Conservation (phyloP, 2,113 vertebrate genomes). For the human region GRCh38 chr15:77082501-77083000, state of each 20-base stretch:
- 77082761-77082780: too few relatives aligned
- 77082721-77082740: background rate
- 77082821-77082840: background rate
- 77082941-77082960: too few relatives aligned
- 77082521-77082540: background rate
- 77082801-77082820: background rate
- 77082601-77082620: background rate
- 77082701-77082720: background rate
- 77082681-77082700: too few relatives aligned
- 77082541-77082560: background rate
- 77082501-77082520: background rate
- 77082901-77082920: background rate
- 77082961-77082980: too few relatives aligned
- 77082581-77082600: background rate
- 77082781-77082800: background rate
- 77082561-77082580: too few relatives aligned
- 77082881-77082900: background rate
- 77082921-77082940: background rate
- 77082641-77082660: accelerated
- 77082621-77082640: background rate
- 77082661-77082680: background rate
- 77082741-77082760: too few relatives aligned
- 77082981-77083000: too few relatives aligned
- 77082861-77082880: background rate
- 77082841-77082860: background rate